Evolutionary conservation across 2,797 vertebrate genomes (phyloP).

Genomic region (Myotis planiceps): DNA sequence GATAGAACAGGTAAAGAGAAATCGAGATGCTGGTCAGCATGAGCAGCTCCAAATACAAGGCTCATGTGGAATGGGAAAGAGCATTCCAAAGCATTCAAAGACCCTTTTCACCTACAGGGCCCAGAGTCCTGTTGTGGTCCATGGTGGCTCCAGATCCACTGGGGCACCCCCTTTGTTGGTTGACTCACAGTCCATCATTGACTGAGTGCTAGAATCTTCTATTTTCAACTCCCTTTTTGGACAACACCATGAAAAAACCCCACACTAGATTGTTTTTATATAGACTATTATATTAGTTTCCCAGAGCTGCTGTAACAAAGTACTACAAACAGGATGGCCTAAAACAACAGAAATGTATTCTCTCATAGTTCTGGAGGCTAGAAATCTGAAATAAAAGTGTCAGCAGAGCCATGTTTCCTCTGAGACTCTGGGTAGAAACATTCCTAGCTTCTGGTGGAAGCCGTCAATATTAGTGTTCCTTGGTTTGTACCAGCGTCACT

Average conservation of each 20-base stretch:
- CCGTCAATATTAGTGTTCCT: not conserved
- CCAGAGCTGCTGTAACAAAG: not conserved
- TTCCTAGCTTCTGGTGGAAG: not conserved
- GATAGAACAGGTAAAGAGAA: constrained; percentile 84
- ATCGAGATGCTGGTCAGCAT: rapidly evolving
- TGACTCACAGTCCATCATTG: not conserved
- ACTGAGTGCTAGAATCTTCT: rapidly evolving
- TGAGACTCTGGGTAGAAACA: not conserved
- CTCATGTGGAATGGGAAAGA: rapidly evolving
- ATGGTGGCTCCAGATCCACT: rapidly evolving
- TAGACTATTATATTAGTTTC: not conserved
- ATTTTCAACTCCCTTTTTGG: not conserved
- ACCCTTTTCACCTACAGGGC: not conserved
- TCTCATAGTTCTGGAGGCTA: not conserved
- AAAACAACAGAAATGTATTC: not conserved
- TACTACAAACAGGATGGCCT: not conserved
- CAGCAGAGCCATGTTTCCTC: rapidly evolving
- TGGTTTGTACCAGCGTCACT: not conserved
- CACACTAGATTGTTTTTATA: not conserved
- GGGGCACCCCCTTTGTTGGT: not conserved
- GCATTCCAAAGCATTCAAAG: rapidly evolving
- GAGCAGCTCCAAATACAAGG: not conserved
- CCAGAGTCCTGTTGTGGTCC: not conserved
- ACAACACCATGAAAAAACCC: not conserved
- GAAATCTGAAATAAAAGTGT: not conserved